Conservation (phyloP, 2,113 vertebrate species). For the Pterocles gutturalis region DNA sequence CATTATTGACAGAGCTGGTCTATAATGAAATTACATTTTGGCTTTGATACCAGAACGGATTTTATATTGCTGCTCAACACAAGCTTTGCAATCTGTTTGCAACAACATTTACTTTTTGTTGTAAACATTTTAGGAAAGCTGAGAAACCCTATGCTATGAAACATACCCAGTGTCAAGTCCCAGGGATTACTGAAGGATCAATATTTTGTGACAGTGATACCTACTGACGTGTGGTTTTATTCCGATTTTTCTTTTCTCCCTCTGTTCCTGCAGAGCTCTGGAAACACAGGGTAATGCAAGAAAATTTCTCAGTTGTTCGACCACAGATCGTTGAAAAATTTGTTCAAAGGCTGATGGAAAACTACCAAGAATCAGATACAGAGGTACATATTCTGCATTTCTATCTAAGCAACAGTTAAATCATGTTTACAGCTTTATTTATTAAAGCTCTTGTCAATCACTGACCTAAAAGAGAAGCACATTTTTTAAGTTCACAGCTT, state of each 20-base stretch:
- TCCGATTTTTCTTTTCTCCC: background rate
- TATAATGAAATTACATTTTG: slow-evolving; percentile 8
- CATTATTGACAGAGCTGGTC: background rate
- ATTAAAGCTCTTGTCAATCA: slow-evolving; percentile 24
- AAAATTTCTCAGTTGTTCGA: slow-evolving; percentile 72
- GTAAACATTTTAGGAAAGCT: slow-evolving; percentile 28
- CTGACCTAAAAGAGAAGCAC: slow-evolving; percentile 10
- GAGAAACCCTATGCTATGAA: background rate
- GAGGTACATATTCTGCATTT: slow-evolving; percentile 64
- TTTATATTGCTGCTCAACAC: background rate
- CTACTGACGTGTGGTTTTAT: background rate
- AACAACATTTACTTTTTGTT: slow-evolving; percentile 17
- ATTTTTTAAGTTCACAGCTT: slow-evolving; percentile 1
- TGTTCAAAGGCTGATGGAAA: slow-evolving; percentile 78
- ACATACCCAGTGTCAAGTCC: background rate
- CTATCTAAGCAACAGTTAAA: background rate
- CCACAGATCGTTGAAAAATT: slow-evolving; percentile 78
- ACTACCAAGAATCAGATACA: slow-evolving; percentile 63
- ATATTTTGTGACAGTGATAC: background rate
- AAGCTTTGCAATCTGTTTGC: slow-evolving; percentile 1
- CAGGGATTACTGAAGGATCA: slow-evolving; percentile 2
- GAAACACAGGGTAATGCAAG: slow-evolving; percentile 75
- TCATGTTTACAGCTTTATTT: slow-evolving; percentile 20
- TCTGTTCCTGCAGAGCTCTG: slow-evolving; percentile 72
- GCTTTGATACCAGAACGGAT: background rate